These are phyloP conservation scores for Rousettus madagascariensis DNA, from an alignment of 2,797 vertebrate species.

Conservation along the genomic window DNA sequence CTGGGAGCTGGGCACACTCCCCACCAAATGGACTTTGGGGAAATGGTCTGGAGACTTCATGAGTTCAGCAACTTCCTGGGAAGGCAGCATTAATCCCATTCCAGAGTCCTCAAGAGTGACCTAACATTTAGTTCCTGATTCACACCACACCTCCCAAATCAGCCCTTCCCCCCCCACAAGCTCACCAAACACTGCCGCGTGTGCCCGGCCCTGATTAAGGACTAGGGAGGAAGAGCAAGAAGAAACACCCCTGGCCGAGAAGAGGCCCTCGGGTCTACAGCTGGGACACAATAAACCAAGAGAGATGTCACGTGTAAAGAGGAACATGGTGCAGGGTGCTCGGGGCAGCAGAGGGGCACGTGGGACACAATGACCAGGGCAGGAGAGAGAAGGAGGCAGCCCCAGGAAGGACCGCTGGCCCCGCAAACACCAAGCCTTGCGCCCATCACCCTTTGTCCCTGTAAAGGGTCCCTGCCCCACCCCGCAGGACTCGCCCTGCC, in stretches of 20 bases:
- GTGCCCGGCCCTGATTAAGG: not conserved
- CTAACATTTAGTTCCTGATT: not conserved
- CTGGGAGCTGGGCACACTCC: not conserved
- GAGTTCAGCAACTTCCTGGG: not conserved
- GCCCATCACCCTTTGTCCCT: not conserved
- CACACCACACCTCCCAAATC: not conserved
- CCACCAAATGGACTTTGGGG: not conserved
- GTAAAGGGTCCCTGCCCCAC: not conserved
- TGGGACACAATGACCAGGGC: not conserved
- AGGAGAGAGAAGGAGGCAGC: not conserved
- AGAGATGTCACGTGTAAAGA: not conserved
- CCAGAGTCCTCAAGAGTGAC: not conserved
- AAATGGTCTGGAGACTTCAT: not conserved
- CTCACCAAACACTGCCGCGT: not conserved
- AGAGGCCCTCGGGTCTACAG: not conserved
- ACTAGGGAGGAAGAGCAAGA: not conserved
- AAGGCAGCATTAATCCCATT: not conserved
- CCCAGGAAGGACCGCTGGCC: too few species aligned
- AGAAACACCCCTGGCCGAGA: fast-evolving
- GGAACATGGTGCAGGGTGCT: fast-evolving
- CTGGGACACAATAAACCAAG: not conserved
- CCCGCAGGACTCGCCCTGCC: too few species aligned
- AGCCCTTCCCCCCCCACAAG: not conserved
- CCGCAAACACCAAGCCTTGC: not conserved
- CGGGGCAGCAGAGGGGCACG: not conserved